Evolutionary conservation across 2,888 invertebrate species (phyloP).

Genomic region (Eupithecia centaureata): DNA sequence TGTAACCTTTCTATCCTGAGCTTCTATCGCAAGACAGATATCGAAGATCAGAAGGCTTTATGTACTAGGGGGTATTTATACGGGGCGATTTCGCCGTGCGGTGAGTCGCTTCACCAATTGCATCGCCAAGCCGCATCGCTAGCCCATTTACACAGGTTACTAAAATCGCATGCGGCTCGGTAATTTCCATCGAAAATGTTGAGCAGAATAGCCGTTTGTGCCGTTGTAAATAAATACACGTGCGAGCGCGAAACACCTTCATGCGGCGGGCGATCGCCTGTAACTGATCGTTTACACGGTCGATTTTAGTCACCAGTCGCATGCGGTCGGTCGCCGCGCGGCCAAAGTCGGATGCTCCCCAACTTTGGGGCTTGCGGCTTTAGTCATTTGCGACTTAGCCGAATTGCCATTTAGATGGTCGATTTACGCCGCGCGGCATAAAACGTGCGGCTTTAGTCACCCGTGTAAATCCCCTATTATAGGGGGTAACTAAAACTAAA

Average conservation of each 20-base stretch:
- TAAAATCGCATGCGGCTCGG: conserved; percentile 56
- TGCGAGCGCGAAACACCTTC: too few species aligned
- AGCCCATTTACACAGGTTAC: conserved; percentile 50
- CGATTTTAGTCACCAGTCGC: conserved; percentile 63
- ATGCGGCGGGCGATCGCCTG: conserved; percentile 41
- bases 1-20: too few species aligned
- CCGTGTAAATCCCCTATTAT: conserved; percentile 43
- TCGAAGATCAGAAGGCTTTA: too few species aligned
- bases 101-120: too few species aligned
- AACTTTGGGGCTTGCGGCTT: conserved; percentile 57
- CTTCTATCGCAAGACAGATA: too few species aligned
- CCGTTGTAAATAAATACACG: too few species aligned
- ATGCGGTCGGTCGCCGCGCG: conserved; percentile 50
- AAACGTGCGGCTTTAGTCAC: conserved; percentile 49
- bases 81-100: too few species aligned
- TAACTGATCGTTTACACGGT: conserved; percentile 42
- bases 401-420: conserved; percentile 20
- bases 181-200: conserved; percentile 52
- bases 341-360: conserved; percentile 55
- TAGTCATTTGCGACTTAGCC: conserved; percentile 48
- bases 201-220: conserved; percentile 49
- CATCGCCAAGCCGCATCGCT: too few species aligned
- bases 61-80: too few species aligned
- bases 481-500: too few species aligned
- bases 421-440: conserved; percentile 16